These are phyloP conservation scores for Pangasianodon gigas DNA, from an alignment of 2,113 vertebrate species.

Conservation along the genomic window DNA sequence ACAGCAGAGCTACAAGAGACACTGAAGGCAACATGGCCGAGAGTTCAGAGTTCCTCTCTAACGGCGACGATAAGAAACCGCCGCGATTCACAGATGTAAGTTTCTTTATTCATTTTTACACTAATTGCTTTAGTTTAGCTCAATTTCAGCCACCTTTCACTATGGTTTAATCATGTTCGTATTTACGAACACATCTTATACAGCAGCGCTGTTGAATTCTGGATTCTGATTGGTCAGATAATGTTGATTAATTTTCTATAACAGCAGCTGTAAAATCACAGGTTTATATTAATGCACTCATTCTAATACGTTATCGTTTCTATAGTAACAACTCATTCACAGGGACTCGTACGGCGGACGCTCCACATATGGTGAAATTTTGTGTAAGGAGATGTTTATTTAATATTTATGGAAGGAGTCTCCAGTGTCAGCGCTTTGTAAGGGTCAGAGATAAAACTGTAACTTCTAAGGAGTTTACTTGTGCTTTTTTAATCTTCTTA, in stretches of 20 bases:
- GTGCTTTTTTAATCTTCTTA: not conserved
- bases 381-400: not conserved
- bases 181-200: not conserved
- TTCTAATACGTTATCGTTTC: not conserved
- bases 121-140: not conserved
- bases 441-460: too few species aligned
- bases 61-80: conserved; percentile 79
- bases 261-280: not conserved
- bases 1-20: conserved; percentile 76
- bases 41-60: conserved; percentile 84
- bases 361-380: too few species aligned
- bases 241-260: not conserved
- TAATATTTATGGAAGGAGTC: too few species aligned
- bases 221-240: not conserved
- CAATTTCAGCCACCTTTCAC: not conserved
- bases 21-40: conserved; percentile 71
- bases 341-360: not conserved
- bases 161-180: not conserved
- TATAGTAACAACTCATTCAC: not conserved
- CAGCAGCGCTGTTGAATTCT: not conserved
- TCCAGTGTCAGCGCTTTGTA: too few species aligned
- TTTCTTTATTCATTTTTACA: not conserved
- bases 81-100: conserved; percentile 88
- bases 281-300: not conserved
- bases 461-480: too few species aligned